Evolutionary conservation across 2,113 vertebrate genomes (phyloP).

Genomic region (Apodemus sylvaticus): DNA sequence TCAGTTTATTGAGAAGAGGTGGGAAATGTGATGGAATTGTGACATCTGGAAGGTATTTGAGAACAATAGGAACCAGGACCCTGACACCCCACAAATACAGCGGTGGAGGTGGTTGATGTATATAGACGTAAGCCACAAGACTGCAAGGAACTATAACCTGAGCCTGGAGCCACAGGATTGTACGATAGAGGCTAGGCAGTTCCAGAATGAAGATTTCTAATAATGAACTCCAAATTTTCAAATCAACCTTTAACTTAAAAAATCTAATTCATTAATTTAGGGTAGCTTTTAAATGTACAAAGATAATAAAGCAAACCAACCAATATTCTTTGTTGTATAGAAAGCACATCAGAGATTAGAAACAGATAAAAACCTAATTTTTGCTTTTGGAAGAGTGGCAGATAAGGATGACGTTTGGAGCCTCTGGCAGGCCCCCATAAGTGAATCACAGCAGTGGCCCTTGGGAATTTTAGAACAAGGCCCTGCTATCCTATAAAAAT

Average conservation of each 20-base stretch:
- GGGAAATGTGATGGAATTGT: not conserved
- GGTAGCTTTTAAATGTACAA: not conserved
- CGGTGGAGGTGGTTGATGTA: not conserved
- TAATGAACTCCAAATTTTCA: not conserved
- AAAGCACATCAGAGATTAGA: not conserved
- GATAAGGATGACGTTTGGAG: not conserved
- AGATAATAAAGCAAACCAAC: not conserved
- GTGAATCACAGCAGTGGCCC: not conserved
- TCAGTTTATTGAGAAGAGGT: not conserved
- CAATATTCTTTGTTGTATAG: not conserved
- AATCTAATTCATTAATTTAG: not conserved
- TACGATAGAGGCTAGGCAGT: not conserved
- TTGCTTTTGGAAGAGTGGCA: not conserved
- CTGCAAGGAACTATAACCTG: too few relatives aligned
- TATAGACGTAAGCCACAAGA: not conserved
- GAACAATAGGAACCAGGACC: not conserved
- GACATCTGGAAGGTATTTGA: not conserved
- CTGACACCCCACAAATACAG: not conserved
- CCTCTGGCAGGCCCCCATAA: not conserved
- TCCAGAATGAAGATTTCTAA: not conserved
- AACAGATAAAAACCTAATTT: not conserved
- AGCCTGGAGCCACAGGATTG: not conserved
- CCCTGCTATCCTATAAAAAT: not conserved
- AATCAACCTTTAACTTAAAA: slow-evolving; percentile 17
- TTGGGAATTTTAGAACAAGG: not conserved